These are phyloP conservation scores for Daphoenositta chrysoptera DNA, from an alignment of 2,113 vertebrate genomes.

Conservation along the genomic window DNA sequence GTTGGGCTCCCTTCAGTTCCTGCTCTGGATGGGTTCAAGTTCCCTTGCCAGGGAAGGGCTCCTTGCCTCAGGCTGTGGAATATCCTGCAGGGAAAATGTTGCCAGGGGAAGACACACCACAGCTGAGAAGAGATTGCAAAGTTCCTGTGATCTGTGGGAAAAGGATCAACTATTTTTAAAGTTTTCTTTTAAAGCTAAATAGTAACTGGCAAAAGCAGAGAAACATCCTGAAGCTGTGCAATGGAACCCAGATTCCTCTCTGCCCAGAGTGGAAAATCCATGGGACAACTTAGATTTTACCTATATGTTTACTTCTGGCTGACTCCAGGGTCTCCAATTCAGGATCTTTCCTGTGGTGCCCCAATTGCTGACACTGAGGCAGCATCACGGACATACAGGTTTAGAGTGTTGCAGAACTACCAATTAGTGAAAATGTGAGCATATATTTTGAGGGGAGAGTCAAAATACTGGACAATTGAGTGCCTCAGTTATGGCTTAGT, in stretches of 20 bases:
- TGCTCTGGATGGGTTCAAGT: neutral
- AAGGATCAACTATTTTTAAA: neutral
- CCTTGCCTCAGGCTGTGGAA: accelerated
- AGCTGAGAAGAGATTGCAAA: accelerated
- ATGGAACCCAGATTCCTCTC: neutral
- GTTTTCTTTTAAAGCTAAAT: neutral
- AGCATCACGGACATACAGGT: neutral
- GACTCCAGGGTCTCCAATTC: neutral
- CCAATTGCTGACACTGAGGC: neutral
- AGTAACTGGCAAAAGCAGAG: neutral
- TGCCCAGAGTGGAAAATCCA: neutral
- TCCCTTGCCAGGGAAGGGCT: neutral
- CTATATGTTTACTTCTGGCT: accelerated
- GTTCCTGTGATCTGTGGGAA: neutral
- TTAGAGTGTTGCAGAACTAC: neutral
- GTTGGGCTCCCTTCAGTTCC: neutral
- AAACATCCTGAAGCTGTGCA: neutral
- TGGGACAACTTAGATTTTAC: neutral
- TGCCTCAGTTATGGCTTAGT: neutral
- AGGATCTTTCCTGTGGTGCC: neutral
- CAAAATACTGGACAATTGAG: neutral
- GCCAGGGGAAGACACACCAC: neutral
- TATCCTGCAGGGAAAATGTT: neutral
- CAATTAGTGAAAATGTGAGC: neutral
- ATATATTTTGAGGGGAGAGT: accelerated